phyloP scores from a whole-genome alignment of 30 jellyfish, hydroid and myxozoan genomes.

The Rhopilema esculentum region DNA sequence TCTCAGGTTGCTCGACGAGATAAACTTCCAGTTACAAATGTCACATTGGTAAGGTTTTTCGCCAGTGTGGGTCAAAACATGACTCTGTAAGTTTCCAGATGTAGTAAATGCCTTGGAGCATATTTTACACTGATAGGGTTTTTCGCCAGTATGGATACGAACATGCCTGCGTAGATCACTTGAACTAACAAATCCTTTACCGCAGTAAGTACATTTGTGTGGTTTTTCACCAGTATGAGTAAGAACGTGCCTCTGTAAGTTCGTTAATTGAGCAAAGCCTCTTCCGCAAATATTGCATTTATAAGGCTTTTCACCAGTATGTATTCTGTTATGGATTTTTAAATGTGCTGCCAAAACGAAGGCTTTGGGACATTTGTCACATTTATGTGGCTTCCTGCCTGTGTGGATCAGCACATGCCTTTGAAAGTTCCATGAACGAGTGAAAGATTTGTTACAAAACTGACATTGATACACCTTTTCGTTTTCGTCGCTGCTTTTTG shows the following conservation, averaged over 20 bases:
- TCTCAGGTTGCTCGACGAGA: slow-evolving; percentile 85
- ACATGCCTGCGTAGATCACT: slow-evolving; percentile 97
- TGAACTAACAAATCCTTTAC: slow-evolving; percentile 94
- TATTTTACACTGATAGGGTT: slow-evolving; percentile 95
- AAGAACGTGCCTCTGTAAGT: slow-evolving; percentile 91
- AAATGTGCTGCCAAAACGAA: slow-evolving; percentile 97
- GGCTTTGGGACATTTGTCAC: slow-evolving; percentile 97
- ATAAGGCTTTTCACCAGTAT: slow-evolving; percentile 99
- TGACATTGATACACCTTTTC: slow-evolving; percentile 93
- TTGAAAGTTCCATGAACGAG: slow-evolving; percentile 97
- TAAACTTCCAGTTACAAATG: slow-evolving; percentile 94
- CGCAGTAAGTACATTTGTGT: slow-evolving; percentile 95
- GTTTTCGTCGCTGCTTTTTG: slow-evolving; percentile 83
- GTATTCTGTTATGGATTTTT: slow-evolving; percentile 94
- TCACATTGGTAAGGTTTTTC: slow-evolving; percentile 97
- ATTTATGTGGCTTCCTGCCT: slow-evolving; percentile 98
- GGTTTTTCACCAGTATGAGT: slow-evolving; percentile 99
- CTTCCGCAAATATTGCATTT: slow-evolving; percentile 95
- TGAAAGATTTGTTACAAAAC: slow-evolving; percentile 84
- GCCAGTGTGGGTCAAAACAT: slow-evolving; percentile 96
- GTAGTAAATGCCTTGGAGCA: slow-evolving; percentile 98
- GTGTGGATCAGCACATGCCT: slow-evolving; percentile 97
- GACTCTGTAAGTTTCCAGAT: slow-evolving; percentile 92
- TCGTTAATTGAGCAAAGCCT: slow-evolving; percentile 97
- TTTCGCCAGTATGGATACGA: slow-evolving; percentile 98